These are phyloP conservation scores for Antennarius striatus DNA, from an alignment of 2,113 vertebrate genomes.

Conservation along the genomic window DNA sequence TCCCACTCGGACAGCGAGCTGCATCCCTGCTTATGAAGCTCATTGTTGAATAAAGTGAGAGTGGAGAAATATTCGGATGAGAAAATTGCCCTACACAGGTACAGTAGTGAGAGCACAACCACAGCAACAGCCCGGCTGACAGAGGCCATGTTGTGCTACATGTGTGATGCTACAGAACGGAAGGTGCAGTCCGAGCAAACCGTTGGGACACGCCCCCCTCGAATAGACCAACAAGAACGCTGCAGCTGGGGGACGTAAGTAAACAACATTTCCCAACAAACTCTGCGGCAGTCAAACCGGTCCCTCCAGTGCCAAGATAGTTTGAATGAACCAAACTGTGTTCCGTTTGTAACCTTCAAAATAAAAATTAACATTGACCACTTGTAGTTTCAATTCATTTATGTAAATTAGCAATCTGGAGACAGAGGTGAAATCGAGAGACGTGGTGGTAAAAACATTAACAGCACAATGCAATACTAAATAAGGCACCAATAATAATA, in stretches of 20 bases:
- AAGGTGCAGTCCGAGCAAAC: conserved; percentile 38
- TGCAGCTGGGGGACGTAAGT: neutral
- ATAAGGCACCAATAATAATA: too few relatives aligned
- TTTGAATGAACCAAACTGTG: too few relatives aligned
- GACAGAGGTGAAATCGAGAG: too few relatives aligned
- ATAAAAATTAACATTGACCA: neutral
- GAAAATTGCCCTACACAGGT: conserved; percentile 52
- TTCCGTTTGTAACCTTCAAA: conserved; percentile 14
- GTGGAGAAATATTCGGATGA: conserved; percentile 80
- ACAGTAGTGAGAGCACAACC: conserved; percentile 67
- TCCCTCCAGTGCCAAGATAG: neutral
- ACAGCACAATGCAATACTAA: too few relatives aligned
- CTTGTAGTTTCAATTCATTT: neutral
- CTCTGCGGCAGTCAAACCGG: conserved; percentile 37
- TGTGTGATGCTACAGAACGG: conserved; percentile 70
- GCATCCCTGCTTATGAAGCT: conserved; percentile 81
- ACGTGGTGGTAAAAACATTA: too few relatives aligned
- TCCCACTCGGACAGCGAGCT: conserved; percentile 82
- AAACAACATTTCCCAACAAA: conserved; percentile 72
- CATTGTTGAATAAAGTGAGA: conserved; percentile 79
- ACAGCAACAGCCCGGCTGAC: conserved; percentile 70
- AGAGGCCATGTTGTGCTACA: conserved; percentile 81
- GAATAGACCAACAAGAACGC: conserved; percentile 5
- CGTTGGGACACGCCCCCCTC: conserved; percentile 20
- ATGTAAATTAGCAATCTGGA: neutral